Conservation (phyloP, 2,888 invertebrate genomes). For the Embidobia sp. region DNA sequence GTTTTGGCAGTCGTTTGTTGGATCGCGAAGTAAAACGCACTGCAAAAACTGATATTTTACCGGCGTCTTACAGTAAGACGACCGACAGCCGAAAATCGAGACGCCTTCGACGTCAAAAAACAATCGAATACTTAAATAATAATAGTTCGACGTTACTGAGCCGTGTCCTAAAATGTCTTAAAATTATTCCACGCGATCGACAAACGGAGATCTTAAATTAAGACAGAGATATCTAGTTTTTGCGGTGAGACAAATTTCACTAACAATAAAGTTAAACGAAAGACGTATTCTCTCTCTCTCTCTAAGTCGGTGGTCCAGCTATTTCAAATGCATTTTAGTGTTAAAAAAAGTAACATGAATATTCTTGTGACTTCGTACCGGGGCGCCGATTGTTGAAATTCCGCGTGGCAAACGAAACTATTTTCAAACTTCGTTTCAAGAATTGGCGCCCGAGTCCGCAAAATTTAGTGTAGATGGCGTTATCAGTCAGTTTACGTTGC, state of each 20-base stretch:
- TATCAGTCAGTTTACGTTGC: background rate
- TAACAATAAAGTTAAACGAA: conserved; percentile 40
- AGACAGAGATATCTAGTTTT: conserved; percentile 45
- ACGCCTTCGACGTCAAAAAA: too few species aligned
- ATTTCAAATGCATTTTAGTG: conserved; percentile 64
- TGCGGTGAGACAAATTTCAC: conserved; percentile 27
- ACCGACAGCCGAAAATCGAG: too few species aligned
- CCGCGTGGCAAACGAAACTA: conserved; percentile 34
- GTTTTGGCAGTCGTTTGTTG: too few species aligned
- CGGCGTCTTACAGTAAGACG: too few species aligned
- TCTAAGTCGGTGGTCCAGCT: conserved; percentile 60
- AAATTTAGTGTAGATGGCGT: conserved; percentile 11
- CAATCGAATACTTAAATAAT: background rate
- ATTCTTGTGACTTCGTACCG: conserved; percentile 33
- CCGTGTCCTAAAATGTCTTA: background rate
- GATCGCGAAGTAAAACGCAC: background rate
- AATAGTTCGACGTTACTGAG: too few species aligned
- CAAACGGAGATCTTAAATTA: conserved; percentile 21
- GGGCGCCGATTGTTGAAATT: conserved; percentile 39
- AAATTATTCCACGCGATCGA: too few species aligned
- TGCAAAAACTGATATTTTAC: background rate
- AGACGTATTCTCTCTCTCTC: conserved; percentile 35
- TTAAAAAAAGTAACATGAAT: conserved; percentile 31
- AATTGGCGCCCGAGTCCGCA: conserved; percentile 18
- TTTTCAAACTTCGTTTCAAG: conserved; percentile 40